These are phyloP conservation scores for Zonotrichia leucophrys DNA, from an alignment of 2,113 vertebrate species.

Conservation along the genomic window DNA sequence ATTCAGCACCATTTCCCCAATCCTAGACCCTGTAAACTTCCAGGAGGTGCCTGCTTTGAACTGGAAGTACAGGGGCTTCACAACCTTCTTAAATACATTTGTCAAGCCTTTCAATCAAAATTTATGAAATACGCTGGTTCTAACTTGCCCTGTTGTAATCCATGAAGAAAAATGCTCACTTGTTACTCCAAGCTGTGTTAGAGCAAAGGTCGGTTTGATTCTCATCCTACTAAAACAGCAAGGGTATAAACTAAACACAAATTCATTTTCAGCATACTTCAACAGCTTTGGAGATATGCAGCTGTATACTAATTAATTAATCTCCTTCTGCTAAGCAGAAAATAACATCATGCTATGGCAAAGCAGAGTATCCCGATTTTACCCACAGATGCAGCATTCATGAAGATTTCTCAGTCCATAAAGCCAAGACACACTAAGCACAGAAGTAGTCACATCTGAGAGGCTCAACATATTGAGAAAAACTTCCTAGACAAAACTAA, in stretches of 20 bases:
- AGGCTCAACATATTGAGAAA: fast-evolving
- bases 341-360: not conserved
- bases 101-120: not conserved
- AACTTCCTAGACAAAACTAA: not conserved
- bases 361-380: not conserved
- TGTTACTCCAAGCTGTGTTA: not conserved
- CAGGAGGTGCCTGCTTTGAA: not conserved
- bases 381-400: not conserved
- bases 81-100: not conserved
- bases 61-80: not conserved
- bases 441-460: not conserved
- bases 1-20: not conserved
- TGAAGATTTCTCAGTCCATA: not conserved
- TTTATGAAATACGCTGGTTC: not conserved
- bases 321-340: not conserved
- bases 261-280: not conserved
- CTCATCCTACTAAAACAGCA: not conserved
- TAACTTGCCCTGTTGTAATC: not conserved
- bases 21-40: not conserved
- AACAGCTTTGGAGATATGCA: not conserved
- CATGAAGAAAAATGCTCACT: not conserved
- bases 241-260: not conserved
- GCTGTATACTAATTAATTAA: not conserved
- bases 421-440: not conserved
- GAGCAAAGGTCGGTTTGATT: not conserved